A percentile compares a stretch with the other conserved stretches of the same genome.
Conservation (phyloP, 2,113 vertebrate genomes). For the Puma concolor region DNA sequence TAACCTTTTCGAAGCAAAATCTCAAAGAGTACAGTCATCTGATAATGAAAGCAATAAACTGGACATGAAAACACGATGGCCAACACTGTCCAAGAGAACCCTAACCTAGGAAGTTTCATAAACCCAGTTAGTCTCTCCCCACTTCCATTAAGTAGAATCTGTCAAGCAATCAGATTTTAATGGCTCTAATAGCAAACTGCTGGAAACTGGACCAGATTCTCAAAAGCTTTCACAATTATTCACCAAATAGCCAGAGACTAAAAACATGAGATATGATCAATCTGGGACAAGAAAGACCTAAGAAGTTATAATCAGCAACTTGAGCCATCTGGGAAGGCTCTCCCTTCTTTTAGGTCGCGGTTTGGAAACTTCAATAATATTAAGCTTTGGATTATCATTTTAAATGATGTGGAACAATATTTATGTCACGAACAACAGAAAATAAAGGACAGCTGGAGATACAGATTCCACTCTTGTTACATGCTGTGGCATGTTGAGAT, state of each 20-base stretch:
- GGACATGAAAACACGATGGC: not conserved
- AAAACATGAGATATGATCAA: not conserved
- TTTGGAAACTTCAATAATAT: not conserved
- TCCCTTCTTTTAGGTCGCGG: not conserved
- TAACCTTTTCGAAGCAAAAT: constrained; percentile 29
- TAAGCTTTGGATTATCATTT: constrained; percentile 23
- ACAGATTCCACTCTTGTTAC: not conserved
- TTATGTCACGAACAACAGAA: constrained; percentile 29
- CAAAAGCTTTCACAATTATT: constrained; percentile 1
- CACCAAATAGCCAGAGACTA: not conserved
- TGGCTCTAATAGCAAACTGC: not conserved
- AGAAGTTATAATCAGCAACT: not conserved
- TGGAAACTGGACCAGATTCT: not conserved
- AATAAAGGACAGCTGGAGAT: not conserved
- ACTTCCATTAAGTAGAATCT: not conserved
- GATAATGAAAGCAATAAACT: not conserved
- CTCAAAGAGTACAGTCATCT: not conserved
- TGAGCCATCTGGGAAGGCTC: not conserved
- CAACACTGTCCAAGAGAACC: not conserved
- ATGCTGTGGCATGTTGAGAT: not conserved
- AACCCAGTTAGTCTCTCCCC: not conserved
- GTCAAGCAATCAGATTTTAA: not conserved
- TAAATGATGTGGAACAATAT: not conserved
- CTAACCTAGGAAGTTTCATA: not conserved
- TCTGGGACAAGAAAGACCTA: not conserved